These are phyloP conservation scores for Parotocinclus haroldoi DNA, from an alignment of 2,797 vertebrate genomes.

Conservation along the genomic window DNA sequence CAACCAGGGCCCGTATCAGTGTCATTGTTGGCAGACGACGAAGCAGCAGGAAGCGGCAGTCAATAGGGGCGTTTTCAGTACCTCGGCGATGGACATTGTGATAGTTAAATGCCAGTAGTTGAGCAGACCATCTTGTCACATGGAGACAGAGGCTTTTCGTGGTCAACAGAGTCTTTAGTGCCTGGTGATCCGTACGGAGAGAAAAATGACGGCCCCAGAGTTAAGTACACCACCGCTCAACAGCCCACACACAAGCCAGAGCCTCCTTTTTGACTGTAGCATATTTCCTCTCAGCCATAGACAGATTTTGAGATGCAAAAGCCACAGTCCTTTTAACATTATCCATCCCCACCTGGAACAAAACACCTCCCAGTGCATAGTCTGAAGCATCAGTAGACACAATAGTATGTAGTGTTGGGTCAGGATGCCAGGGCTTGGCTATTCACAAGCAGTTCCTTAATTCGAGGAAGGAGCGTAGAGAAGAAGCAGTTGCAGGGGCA, in stretches of 20 bases:
- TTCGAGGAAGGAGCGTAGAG: conserved; percentile 1
- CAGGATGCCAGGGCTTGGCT: background rate
- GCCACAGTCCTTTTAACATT: background rate
- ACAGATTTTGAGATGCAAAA: background rate
- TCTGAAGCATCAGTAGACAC: background rate
- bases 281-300: background rate
- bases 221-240: background rate
- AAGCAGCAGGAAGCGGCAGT: background rate
- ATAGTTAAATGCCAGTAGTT: background rate
- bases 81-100: background rate
- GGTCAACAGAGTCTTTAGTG: background rate
- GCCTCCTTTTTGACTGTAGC: background rate
- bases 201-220: too few relatives aligned
- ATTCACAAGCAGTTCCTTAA: background rate
- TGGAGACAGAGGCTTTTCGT: too few relatives aligned
- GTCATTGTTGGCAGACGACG: background rate
- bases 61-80: background rate
- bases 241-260: background rate
- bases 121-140: background rate
- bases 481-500: background rate
- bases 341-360: background rate
- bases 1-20: background rate
- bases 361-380: background rate
- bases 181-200: background rate
- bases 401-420: background rate